These are phyloP conservation scores for Macaria notata DNA, from an alignment of 2,888 invertebrate species.

Conservation along the genomic window DNA sequence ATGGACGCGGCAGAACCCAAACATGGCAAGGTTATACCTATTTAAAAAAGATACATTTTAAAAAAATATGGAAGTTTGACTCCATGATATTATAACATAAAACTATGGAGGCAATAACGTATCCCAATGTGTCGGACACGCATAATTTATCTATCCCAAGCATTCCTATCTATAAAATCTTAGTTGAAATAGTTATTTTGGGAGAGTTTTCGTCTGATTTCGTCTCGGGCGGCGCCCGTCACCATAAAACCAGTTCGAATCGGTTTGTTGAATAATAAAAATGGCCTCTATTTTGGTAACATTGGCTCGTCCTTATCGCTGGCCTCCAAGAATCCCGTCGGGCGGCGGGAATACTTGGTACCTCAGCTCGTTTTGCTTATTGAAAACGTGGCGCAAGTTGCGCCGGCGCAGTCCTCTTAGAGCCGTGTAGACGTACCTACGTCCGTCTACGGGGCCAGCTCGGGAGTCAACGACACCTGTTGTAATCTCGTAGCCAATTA, in stretches of 20 bases:
- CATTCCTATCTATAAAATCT: constrained; percentile 13
- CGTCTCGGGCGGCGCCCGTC: constrained; percentile 53
- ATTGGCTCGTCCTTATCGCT: constrained; percentile 62
- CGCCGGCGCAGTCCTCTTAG: too few relatives aligned
- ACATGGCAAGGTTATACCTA: too few relatives aligned
- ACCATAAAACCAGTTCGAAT: constrained; percentile 70
- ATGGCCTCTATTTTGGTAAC: constrained; percentile 73
- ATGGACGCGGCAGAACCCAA: too few relatives aligned
- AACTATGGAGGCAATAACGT: too few relatives aligned
- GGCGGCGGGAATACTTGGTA: constrained; percentile 12
- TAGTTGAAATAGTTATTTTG: constrained; percentile 27
- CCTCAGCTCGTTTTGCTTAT: constrained; percentile 10
- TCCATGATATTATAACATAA: too few relatives aligned
- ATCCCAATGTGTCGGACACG: too few relatives aligned
- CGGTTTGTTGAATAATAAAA: constrained; percentile 68
- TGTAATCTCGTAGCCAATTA: constrained; percentile 32
- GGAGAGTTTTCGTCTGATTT: constrained; percentile 54
- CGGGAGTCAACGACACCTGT: constrained; percentile 33
- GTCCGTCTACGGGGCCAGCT: constrained; percentile 17
- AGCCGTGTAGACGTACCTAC: neutral
- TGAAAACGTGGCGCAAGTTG: constrained; percentile 8
- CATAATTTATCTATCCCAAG: constrained; percentile 1
- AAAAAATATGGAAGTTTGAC: too few relatives aligned
- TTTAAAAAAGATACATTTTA: too few relatives aligned
- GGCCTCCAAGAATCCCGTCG: constrained; percentile 48